A percentile compares a stretch with the other conserved stretches of the same genome.
phyloP scores from a whole-genome alignment of 2,113 vertebrate species.

The Ptyas mucosa region DNA sequence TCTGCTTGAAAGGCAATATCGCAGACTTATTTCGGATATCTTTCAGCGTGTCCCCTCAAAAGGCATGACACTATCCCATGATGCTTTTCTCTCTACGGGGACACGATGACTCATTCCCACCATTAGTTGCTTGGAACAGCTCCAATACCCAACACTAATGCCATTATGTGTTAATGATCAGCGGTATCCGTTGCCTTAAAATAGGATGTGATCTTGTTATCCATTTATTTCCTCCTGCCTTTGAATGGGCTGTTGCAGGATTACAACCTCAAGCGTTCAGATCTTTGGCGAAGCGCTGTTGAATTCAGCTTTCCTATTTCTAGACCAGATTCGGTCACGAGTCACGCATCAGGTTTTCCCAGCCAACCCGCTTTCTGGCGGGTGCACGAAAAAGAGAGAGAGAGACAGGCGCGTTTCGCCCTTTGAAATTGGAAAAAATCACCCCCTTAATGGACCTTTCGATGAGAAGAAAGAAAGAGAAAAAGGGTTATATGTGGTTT shows the following conservation, averaged over 20 bases:
- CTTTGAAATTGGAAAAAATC: background rate
- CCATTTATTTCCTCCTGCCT: background rate
- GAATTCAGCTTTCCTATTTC: background rate
- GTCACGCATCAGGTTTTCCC: background rate
- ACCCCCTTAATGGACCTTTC: background rate
- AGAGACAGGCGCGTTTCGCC: background rate
- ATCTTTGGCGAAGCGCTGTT: background rate
- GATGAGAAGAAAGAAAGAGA: background rate
- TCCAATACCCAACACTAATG: constrained; percentile 53
- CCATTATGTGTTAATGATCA: constrained; percentile 58
- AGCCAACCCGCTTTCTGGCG: background rate
- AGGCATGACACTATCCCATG: constrained; percentile 40
- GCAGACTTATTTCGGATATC: constrained; percentile 27
- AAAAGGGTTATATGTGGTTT: background rate
- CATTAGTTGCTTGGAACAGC: constrained; percentile 42
- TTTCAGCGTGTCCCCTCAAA: constrained; percentile 45
- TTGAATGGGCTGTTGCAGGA: background rate
- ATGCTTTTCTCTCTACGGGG: constrained; percentile 52
- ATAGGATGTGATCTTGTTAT: constrained; percentile 10
- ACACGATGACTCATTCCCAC: constrained; percentile 51
- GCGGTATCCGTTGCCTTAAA: constrained; percentile 39
- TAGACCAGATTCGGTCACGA: background rate
- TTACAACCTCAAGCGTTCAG: background rate
- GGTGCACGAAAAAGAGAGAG: background rate
- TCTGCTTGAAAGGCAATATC: constrained; percentile 33